A percentile compares a stretch with the other conserved stretches of the same genome.
phyloP scores from a whole-genome alignment of 2,113 vertebrate genomes.

The Eidolon helvum region DNA sequence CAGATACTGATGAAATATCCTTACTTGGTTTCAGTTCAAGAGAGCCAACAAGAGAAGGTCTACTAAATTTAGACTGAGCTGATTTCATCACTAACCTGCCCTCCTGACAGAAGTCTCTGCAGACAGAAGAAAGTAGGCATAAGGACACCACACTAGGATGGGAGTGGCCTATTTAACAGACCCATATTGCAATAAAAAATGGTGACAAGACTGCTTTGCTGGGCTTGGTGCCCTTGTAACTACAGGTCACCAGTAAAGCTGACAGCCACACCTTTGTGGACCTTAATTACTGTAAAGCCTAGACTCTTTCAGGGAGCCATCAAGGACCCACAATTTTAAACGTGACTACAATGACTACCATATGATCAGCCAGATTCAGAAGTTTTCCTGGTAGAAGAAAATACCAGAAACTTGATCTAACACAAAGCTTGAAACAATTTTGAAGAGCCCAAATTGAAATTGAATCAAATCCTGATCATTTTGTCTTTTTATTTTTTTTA shows the following conservation, averaged over 20 bases:
- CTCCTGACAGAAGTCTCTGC: conserved; percentile 67
- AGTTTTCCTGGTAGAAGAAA: conserved; percentile 32
- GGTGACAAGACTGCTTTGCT: neutral
- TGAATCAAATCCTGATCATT: neutral
- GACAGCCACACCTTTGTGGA: neutral
- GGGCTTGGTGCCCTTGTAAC: neutral
- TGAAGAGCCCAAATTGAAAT: neutral
- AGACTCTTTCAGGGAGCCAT: neutral
- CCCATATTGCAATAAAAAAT: conserved; percentile 46
- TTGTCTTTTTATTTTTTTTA: neutral
- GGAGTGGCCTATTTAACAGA: conserved; percentile 77
- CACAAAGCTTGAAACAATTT: neutral
- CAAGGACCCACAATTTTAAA: neutral
- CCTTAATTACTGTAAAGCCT: neutral
- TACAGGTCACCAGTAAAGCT: neutral
- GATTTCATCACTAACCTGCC: conserved; percentile 79
- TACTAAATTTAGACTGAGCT: conserved; percentile 80
- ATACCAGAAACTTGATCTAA: conserved; percentile 24
- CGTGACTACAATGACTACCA: neutral
- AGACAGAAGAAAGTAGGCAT: conserved; percentile 64
- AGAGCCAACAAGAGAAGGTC: conserved; percentile 47
- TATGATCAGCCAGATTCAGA: neutral
- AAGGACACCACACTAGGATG: conserved; percentile 54
- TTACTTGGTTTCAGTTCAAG: conserved; percentile 62
- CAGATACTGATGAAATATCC: conserved; percentile 54